Evolutionary conservation across 2,113 vertebrate genomes (phyloP).

Genomic region (Hemicordylus capensis): DNA sequence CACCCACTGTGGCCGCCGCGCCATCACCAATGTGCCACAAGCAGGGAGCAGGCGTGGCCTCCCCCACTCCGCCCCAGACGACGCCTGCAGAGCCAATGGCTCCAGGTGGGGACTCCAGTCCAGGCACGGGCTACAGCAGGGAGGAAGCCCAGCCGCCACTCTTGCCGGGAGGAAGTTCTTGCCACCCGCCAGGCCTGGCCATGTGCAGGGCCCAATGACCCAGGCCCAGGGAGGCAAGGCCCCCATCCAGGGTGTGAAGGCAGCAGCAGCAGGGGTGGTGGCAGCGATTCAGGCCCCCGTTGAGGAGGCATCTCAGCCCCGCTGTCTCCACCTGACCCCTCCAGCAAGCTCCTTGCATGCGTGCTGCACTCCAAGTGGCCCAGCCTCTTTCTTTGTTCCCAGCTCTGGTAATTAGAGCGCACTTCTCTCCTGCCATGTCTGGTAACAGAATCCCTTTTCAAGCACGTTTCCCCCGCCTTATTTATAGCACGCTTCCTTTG

Average conservation of each 20-base stretch:
- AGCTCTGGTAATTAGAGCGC: conserved; percentile 7
- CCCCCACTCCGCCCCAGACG: neutral
- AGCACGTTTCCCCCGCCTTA: neutral
- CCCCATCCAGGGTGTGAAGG: too few species aligned
- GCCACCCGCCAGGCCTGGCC: neutral
- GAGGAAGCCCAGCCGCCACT: too few species aligned
- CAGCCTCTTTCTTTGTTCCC: neutral
- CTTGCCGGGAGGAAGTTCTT: neutral
- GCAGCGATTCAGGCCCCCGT: too few species aligned
- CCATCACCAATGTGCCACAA: neutral
- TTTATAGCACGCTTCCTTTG: conserved; percentile 5
- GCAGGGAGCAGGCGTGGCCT: neutral
- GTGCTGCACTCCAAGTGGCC: neutral
- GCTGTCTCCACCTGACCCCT: neutral
- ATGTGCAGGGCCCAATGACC: neutral
- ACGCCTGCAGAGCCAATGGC: neutral
- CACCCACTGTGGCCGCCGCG: too few species aligned
- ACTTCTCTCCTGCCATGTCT: neutral
- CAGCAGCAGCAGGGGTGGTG: too few species aligned
- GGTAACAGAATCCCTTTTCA: neutral
- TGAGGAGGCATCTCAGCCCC: neutral
- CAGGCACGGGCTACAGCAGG: neutral
- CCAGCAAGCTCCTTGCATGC: neutral
- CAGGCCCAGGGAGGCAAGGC: neutral
- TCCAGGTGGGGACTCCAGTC: neutral